Evolutionary conservation across 1,140 invertebrate species (phyloP).

Genomic region (Metopolophium dirhodum): DNA sequence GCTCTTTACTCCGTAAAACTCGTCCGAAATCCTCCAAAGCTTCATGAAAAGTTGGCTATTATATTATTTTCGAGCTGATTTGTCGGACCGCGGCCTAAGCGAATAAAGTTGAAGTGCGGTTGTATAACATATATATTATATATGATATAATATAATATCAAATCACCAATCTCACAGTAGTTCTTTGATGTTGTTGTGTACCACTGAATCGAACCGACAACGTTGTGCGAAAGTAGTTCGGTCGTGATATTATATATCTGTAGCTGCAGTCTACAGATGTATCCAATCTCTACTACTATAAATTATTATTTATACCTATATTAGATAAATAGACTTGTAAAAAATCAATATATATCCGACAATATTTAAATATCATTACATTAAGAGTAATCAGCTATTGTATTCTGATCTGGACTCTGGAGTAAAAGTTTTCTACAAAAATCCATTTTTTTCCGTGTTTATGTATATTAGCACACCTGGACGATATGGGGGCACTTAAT

Average conservation of each 20-base stretch:
- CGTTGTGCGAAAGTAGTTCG: background rate
- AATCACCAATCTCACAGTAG: background rate
- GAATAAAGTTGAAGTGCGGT: background rate
- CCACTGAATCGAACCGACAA: background rate
- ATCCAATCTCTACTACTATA: background rate
- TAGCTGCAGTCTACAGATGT: background rate
- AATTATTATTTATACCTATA: background rate
- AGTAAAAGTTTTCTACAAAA: too few species aligned
- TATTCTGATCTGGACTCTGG: too few species aligned
- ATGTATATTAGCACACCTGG: too few species aligned
- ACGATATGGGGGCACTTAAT: too few species aligned
- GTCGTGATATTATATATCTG: background rate
- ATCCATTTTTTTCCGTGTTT: too few species aligned
- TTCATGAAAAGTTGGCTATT: conserved; percentile 26
- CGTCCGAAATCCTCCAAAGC: background rate
- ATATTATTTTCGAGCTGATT: background rate
- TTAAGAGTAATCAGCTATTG: too few species aligned
- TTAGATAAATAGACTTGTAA: background rate
- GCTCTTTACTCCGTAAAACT: background rate
- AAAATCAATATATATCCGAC: background rate
- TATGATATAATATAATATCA: background rate
- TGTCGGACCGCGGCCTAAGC: background rate
- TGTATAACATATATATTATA: background rate
- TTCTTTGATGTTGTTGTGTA: conserved; percentile 16
- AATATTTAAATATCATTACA: background rate